Evolutionary conservation across 2,888 invertebrate species (phyloP), one percentile per base, ranked within the genome.

Genomic region (Hermaeophaga mercurialis): DNA sequence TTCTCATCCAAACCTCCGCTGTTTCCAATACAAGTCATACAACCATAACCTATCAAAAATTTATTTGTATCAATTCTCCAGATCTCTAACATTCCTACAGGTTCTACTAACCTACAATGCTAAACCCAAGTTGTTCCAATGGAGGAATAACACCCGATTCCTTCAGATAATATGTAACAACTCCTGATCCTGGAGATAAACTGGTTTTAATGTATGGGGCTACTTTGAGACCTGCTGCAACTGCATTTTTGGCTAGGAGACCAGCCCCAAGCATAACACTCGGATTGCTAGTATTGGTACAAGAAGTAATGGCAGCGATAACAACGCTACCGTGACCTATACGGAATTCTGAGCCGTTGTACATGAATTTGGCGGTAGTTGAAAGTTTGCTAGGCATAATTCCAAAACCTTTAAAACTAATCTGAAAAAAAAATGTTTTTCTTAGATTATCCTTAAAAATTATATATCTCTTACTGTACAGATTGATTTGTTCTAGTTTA

Each of bases 1-100:
- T 89, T 85, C 46, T 96, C 96, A 49, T 93, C 91, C 0, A 99
- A 84, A 0, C 96, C 96, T 0, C 98, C 98, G 3, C 94, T 94
- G 81, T 99, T 99, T 0, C 98, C 98, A 66, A 99, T 99, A 75
- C 99, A 99, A 0, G 98, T 98, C 97, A 97, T 98, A 76, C 99
- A 99, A 0, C 98, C 98, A 73, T 97, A 99, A n/a, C 98, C 98
- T 56, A 26, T n/a, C n/a, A n/a, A n/a, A n/a, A n/a, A n/a, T n/a
- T n/a, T n/a, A n/a, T n/a, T n/a, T 8, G 8, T 6, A 8, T 24
- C 4, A 24, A 24, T 6, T 8, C 24, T 6, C 24, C 8, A 4
- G 5, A 12, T 12, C n/a, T 33, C n/a, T n/a, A n/a, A n/a, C n/a
- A n/a, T n/a, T n/a, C n/a, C n/a, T n/a, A n/a, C n/a, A n/a, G n/a